A percentile compares a stretch with the other conserved stretches of the same genome.
Evolutionary conservation across 2,113 vertebrate species (phyloP).

Genomic region (Podarcis cretensis): DNA sequence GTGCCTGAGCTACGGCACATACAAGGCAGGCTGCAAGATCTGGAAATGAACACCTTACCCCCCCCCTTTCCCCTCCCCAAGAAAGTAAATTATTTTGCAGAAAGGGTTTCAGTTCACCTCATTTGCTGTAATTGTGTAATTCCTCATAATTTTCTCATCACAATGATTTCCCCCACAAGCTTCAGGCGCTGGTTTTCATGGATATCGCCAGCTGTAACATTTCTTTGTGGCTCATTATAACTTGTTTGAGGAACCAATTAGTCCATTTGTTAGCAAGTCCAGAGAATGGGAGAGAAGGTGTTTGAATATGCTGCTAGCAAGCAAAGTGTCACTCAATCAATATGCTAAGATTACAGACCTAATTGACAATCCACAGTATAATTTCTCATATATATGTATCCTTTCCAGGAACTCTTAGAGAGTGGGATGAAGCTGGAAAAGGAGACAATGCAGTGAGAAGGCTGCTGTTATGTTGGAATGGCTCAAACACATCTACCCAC

Average conservation of each 20-base stretch:
- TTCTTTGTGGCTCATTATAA: constrained; percentile 55
- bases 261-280: constrained; percentile 33
- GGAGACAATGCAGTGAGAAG: constrained; percentile 6
- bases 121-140: neutral
- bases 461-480: neutral
- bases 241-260: constrained; percentile 55
- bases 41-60: neutral
- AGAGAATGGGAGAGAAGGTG: constrained; percentile 29
- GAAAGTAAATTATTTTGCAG: neutral
- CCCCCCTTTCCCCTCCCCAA: neutral
- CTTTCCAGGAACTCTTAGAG: neutral
- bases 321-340: constrained; percentile 39
- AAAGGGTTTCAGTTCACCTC: neutral
- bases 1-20: neutral
- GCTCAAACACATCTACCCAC: neutral
- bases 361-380: neutral
- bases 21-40: neutral
- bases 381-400: neutral
- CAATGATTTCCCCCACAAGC: neutral
- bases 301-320: constrained; percentile 29
- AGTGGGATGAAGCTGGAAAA: neutral
- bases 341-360: constrained; percentile 10
- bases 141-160: neutral
- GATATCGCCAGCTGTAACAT: constrained; percentile 56
- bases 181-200: neutral